These are phyloP conservation scores for Thera obeliscata DNA, from an alignment of 2,888 invertebrate genomes.

Conservation along the genomic window DNA sequence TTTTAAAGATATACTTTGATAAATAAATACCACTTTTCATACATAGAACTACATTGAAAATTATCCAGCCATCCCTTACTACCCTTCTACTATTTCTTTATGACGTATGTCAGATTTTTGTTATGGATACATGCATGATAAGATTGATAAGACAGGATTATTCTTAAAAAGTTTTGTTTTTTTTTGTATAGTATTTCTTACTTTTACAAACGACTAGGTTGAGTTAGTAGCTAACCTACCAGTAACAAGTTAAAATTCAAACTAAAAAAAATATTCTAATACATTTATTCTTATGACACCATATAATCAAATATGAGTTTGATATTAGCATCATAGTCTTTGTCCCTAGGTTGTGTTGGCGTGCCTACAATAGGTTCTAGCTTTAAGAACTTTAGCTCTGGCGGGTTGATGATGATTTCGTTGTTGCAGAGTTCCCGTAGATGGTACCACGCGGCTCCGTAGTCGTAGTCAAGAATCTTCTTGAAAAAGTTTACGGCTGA, in stretches of 20 bases:
- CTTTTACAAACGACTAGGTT: neutral
- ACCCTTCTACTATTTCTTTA: too few species aligned
- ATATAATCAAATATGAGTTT: conserved; percentile 60
- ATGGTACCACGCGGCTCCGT: conserved; percentile 66
- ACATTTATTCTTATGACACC: conserved; percentile 45
- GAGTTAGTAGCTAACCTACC: neutral
- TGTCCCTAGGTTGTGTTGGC: conserved; percentile 56
- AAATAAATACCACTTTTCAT: too few species aligned
- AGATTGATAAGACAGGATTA: too few species aligned
- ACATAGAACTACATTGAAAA: too few species aligned
- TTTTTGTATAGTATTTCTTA: neutral
- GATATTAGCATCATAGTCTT: conserved; percentile 60
- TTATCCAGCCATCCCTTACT: too few species aligned
- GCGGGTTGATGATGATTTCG: conserved; percentile 49
- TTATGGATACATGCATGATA: too few species aligned
- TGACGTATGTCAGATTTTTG: too few species aligned
- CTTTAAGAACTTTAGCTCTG: conserved; percentile 37
- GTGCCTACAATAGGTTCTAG: conserved; percentile 59
- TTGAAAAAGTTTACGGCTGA: conserved; percentile 83
- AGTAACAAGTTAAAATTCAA: conserved; percentile 20
- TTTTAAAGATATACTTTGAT: too few species aligned
- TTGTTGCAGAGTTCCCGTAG: conserved; percentile 63
- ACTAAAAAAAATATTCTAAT: conserved; percentile 19
- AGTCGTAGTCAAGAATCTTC: conserved; percentile 75
- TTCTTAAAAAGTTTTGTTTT: too few species aligned